These are phyloP conservation scores for Smittia sp. DNA, from an alignment of 2,888 invertebrate genomes.

Conservation along the genomic window DNA sequence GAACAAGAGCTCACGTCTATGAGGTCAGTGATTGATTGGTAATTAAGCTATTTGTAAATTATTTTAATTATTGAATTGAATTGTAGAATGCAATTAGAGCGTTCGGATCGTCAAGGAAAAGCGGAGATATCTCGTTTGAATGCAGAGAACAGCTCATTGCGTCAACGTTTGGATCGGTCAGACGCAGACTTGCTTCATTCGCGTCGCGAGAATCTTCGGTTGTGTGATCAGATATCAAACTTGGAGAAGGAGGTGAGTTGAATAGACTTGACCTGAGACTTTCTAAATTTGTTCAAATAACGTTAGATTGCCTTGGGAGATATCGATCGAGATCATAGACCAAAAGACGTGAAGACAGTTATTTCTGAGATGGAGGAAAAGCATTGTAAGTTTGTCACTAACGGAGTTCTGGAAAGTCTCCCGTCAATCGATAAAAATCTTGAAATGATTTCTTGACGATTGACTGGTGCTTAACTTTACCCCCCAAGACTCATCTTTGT, in stretches of 20 bases:
- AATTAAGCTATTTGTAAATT: slow-evolving; percentile 5
- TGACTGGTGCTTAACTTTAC: too few relatives aligned
- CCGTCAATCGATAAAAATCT: not conserved
- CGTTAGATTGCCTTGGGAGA: slow-evolving; percentile 61
- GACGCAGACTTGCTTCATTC: slow-evolving; percentile 79
- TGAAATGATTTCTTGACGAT: not conserved
- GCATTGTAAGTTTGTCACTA: slow-evolving; percentile 72
- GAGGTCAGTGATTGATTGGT: slow-evolving; percentile 49
- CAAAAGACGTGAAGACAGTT: slow-evolving; percentile 70
- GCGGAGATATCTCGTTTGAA: slow-evolving; percentile 73
- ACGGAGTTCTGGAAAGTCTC: slow-evolving; percentile 43
- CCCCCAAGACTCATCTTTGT: not conserved
- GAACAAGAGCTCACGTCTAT: slow-evolving; percentile 76
- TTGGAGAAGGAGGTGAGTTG: slow-evolving; percentile 74
- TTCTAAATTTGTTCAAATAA: slow-evolving; percentile 14
- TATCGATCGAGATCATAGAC: slow-evolving; percentile 60
- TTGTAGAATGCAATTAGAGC: slow-evolving; percentile 59
- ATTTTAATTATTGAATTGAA: not conserved
- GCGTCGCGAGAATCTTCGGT: slow-evolving; percentile 72
- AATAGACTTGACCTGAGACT: not conserved
- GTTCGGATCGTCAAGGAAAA: slow-evolving; percentile 71
- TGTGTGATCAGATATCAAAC: slow-evolving; percentile 73
- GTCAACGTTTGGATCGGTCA: slow-evolving; percentile 73
- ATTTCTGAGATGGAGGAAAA: slow-evolving; percentile 78
- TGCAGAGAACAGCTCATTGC: slow-evolving; percentile 69